phyloP scores from a whole-genome alignment of 2,888 invertebrate species.

The Augochlorella aurata region DNA sequence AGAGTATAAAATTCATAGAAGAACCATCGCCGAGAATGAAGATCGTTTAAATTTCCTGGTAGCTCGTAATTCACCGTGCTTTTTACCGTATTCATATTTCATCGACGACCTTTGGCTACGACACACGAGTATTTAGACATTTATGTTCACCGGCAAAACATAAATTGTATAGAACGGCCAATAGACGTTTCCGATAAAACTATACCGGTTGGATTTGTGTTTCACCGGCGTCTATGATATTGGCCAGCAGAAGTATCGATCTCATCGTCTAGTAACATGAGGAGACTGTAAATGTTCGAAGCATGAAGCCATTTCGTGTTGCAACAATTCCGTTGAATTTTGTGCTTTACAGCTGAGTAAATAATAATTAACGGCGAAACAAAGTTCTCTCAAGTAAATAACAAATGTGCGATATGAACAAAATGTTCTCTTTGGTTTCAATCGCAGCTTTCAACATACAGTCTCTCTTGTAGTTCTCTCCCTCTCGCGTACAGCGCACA shows the following conservation, averaged over 20 bases:
- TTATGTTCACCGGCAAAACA: background rate
- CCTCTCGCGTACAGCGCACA: too few species aligned
- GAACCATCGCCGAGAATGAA: background rate
- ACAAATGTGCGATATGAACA: too few species aligned
- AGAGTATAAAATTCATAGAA: slow-evolving; percentile 4
- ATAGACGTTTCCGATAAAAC: background rate
- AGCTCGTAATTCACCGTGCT: background rate
- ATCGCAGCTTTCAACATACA: too few species aligned
- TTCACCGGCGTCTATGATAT: background rate
- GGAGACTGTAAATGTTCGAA: too few species aligned
- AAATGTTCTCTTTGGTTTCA: too few species aligned
- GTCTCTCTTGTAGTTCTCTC: too few species aligned
- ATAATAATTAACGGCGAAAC: too few species aligned
- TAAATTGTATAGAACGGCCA: background rate
- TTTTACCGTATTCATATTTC: background rate
- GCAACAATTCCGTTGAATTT: too few species aligned
- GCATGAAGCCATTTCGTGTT: too few species aligned
- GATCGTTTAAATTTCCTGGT: background rate
- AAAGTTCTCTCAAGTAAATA: too few species aligned
- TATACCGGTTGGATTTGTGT: background rate
- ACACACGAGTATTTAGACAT: background rate
- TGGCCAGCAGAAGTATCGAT: background rate
- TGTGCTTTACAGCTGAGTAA: too few species aligned
- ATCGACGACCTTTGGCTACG: background rate
- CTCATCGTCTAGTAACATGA: background rate